Evolutionary conservation across 1,140 invertebrate species (phyloP), one percentile per base, ranked within the genome.

Genomic region (Ceratina calcarata): DNA sequence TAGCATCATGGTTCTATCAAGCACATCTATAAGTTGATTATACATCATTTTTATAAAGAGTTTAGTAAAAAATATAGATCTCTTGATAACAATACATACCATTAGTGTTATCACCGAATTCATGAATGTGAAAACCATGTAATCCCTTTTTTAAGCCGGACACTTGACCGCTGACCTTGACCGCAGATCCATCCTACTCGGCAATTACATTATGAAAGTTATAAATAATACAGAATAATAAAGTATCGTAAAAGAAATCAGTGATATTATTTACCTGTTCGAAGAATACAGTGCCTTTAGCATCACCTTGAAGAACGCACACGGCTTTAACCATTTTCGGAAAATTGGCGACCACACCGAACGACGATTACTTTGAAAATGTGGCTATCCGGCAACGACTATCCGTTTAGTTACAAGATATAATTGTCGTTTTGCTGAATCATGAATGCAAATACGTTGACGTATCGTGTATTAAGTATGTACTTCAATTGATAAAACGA

Each of bases 121-220:
- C 96, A 90, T 99, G 99, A 70, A 99, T 95, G 91, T 99, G 99
- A 93, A 99, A 99, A 49, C 99, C 98, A 91, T 98, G 97, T 32
- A 94, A 86, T 15, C 97, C 97, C 86, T 95, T 92, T 16, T 93
- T 89, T 57, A 98, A 91, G 10, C 97, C 97, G 27, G 87, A 93
- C 16, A 98, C 93, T 91, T 96, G 94, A 18, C 97, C 97, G 27
- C 94, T 95, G 18, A 98, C 94, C 81, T 94, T 94, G 3, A 97
- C 95, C 1, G 94, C 93, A 32, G 91, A 92, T 37, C 90, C 91
- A 71, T 90, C 87, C 95, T 95, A n/a, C 57, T 0, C 15, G 61
- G 61, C 49, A 68, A 75, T 55, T 51, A 62, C n/a, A 77, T 37
- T 8, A 57, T 45, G n/a, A 65, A 66, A 64, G 22, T 72, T 20